Evolutionary conservation across 2,797 vertebrate genomes (phyloP).

Genomic region (Stomatorhinus walkeri): DNA sequence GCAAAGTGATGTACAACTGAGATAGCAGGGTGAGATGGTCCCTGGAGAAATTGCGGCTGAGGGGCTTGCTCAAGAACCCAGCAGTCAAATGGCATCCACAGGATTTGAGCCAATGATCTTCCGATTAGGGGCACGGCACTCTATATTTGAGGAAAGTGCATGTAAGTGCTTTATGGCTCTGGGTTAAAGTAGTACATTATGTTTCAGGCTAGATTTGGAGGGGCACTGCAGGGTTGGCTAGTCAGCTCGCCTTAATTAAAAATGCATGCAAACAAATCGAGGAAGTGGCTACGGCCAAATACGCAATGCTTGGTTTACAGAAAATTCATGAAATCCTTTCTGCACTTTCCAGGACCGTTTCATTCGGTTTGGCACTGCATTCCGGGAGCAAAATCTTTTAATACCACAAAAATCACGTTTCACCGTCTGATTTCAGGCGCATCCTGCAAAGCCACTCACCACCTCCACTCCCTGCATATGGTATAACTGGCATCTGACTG

Average conservation of each 20-base stretch:
- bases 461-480: background rate
- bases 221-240: background rate
- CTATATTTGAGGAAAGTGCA: background rate
- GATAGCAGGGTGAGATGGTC: background rate
- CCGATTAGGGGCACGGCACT: background rate
- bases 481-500: background rate
- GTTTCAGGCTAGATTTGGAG: background rate
- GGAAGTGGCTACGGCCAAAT: background rate
- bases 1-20: background rate
- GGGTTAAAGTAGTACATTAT: background rate
- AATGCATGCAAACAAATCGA: background rate
- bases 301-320: background rate
- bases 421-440: background rate
- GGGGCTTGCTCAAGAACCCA: background rate
- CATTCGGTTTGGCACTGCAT: background rate
- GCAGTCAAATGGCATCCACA: background rate
- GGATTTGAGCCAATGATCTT: background rate
- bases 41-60: background rate
- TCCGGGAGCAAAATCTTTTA: background rate
- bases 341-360: background rate
- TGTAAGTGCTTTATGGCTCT: background rate
- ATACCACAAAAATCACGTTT: background rate
- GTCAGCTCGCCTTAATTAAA: background rate
- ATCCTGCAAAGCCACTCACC: background rate
- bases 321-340: background rate